Percentiles rank a stretch among this genome's conserved stretches.
Conservation (phyloP, 2,888 invertebrate species). For the Agrochola macilenta region DNA sequence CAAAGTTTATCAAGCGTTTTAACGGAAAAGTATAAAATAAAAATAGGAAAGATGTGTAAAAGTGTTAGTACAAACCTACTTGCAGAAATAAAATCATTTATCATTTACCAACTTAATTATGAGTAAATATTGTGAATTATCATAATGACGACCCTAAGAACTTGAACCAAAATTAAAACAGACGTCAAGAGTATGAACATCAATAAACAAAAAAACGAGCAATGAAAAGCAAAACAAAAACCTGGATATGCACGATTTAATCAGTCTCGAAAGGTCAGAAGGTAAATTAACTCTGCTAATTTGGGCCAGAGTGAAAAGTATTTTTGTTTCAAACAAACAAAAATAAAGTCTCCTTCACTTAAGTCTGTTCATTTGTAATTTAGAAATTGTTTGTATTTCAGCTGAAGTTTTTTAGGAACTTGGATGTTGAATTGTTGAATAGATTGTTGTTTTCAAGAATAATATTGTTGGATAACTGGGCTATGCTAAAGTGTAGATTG, state of each 20-base stretch:
- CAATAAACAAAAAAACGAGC: slow-evolving; percentile 6
- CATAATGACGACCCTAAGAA: neutral
- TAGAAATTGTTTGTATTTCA: slow-evolving; percentile 26
- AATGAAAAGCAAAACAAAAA: slow-evolving; percentile 8
- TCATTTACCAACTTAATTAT: neutral
- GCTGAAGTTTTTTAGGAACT: slow-evolving; percentile 9
- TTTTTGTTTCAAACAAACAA: slow-evolving; percentile 45
- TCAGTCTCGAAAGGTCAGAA: slow-evolving; percentile 43
- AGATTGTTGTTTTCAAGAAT: neutral
- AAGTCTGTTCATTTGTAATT: slow-evolving; percentile 44
- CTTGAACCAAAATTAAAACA: neutral
- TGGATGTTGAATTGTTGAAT: neutral
- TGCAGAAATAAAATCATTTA: no score
- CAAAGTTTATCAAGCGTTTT: no score
- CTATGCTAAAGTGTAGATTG: neutral
- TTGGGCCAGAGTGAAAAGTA: slow-evolving; percentile 36
- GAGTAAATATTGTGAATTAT: neutral
- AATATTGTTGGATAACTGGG: neutral
- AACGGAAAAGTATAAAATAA: no score
- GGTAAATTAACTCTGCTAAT: slow-evolving; percentile 54
- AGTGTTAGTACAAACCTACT: no score
- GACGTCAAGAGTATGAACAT: neutral
- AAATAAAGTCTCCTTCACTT: slow-evolving; percentile 38
- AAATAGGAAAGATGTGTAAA: no score
- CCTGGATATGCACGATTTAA: slow-evolving; percentile 30